These are phyloP conservation scores for Flabesymbios commensalis DNA, from an alignment of 2,888 invertebrate species.

Conservation along the genomic window DNA sequence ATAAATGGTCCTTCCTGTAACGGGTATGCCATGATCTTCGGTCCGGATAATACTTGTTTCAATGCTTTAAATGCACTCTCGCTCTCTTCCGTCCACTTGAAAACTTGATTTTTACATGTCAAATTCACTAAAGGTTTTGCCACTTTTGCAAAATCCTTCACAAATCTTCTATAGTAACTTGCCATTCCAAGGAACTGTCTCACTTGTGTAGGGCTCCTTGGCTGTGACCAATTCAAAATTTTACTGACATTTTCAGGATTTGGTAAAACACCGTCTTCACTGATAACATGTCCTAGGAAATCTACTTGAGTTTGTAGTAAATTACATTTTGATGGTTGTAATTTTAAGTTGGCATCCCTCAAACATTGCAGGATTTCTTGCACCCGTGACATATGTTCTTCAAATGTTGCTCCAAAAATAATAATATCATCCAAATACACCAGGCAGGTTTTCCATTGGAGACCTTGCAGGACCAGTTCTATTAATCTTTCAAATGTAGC, in stretches of 20 bases:
- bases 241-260: background rate
- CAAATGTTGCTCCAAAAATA: background rate
- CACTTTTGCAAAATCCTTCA: slow-evolving; percentile 22
- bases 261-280: background rate
- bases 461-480: slow-evolving; percentile 1
- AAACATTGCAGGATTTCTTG: slow-evolving; percentile 24
- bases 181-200: slow-evolving; percentile 30
- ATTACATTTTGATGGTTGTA: slow-evolving; percentile 25
- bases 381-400: slow-evolving; percentile 29
- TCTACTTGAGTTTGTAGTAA: slow-evolving; percentile 4
- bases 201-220: slow-evolving; percentile 19
- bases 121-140: slow-evolving; percentile 22
- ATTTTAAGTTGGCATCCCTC: slow-evolving; percentile 10
- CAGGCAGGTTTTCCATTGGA: background rate
- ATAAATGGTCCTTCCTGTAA: background rate
- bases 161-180: slow-evolving; percentile 29
- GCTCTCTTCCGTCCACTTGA: slow-evolving; percentile 22
- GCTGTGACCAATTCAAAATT: background rate
- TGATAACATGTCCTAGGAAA: slow-evolving; percentile 24
- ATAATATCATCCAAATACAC: slow-evolving; percentile 14
- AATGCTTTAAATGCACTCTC: slow-evolving; percentile 10
- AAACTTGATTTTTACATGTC: slow-evolving; percentile 7
- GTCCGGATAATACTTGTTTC: slow-evolving; percentile 5
- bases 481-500: too few species aligned
- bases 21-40: slow-evolving; percentile 26